Evolutionary conservation across 2,797 vertebrate species (phyloP).

Genomic region (Chrysocyon brachyurus): DNA sequence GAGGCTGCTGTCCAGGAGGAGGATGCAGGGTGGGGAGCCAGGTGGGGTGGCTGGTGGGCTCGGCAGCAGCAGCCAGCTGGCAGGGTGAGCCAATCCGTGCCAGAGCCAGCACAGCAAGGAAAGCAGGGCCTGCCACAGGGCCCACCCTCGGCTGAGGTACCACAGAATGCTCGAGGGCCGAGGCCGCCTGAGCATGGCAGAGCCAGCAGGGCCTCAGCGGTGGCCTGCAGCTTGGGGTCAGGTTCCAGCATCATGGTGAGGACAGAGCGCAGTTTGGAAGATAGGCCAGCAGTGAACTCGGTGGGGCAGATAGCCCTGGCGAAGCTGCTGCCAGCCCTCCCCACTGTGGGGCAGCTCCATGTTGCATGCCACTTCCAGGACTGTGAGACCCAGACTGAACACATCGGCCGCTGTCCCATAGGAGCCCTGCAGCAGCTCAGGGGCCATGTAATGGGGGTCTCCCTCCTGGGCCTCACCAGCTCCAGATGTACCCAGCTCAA

Average conservation of each 20-base stretch:
- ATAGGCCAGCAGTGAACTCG: conserved; percentile 92
- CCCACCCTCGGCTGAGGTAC: conserved; percentile 79
- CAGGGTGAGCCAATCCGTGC: conserved; percentile 79
- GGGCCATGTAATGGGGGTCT: conserved; percentile 96
- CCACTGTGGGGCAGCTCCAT: conserved; percentile 95
- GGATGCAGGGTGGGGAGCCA: conserved; percentile 87
- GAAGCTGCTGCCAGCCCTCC: conserved; percentile 95
- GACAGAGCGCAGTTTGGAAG: conserved; percentile 91
- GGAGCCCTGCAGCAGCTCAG: conserved; percentile 93
- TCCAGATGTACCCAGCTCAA: conserved; percentile 87
- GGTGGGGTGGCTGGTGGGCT: conserved; percentile 89
- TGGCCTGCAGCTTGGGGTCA: conserved; percentile 90
- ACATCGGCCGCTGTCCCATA: conserved; percentile 94
- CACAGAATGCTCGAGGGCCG: conserved; percentile 83
- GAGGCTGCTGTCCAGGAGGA: conserved; percentile 85
- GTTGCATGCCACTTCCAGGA: conserved; percentile 95
- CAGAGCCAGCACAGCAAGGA: conserved; percentile 84
- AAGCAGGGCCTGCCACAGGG: conserved; percentile 81
- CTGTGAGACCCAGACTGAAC: conserved; percentile 95
- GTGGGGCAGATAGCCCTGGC: conserved; percentile 92
- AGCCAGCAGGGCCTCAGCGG: conserved; percentile 89
- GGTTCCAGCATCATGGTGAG: conserved; percentile 93
- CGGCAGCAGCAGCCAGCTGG: conserved; percentile 83
- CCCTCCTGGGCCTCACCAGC: conserved; percentile 93
- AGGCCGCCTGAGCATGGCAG: conserved; percentile 79